A percentile compares a stretch with the other conserved stretches of the same genome.
These are phyloP conservation scores for Lottia gigantea DNA, from an alignment of 2,888 invertebrate species.

Conservation along the genomic window DNA sequence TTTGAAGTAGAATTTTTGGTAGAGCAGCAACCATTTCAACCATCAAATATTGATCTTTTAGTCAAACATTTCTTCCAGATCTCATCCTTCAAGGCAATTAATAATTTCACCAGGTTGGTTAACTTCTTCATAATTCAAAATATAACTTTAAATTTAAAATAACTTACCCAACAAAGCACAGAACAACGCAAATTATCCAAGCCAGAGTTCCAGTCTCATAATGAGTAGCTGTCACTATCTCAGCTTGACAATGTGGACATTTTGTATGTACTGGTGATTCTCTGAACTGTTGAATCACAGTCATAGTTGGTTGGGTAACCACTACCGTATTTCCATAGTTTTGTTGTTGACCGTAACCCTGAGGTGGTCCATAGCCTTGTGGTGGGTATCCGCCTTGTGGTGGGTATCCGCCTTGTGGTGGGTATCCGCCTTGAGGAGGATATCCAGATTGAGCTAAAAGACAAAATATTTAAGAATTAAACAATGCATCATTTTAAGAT, in stretches of 20 bases:
- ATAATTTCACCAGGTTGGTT: no score
- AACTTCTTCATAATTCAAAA: no score
- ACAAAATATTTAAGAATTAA: background rate
- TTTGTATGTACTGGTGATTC: slow-evolving; percentile 52
- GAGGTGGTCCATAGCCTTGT: background rate
- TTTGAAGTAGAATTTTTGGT: no score
- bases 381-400: background rate
- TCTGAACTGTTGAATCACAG: slow-evolving; percentile 51
- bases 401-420: background rate
- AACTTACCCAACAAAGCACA: slow-evolving; percentile 60
- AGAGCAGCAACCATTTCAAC: no score
- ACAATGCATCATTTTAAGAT: no score
- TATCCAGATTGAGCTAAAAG: background rate
- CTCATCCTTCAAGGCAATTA: no score
- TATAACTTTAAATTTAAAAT: no score
- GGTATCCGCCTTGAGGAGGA: background rate
- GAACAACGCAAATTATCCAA: slow-evolving; percentile 59
- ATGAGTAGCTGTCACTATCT: slow-evolving; percentile 56
- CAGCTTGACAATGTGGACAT: slow-evolving; percentile 62
- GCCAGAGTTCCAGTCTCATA: slow-evolving; percentile 62
- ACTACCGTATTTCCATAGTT: slow-evolving; percentile 45
- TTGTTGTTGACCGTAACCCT: background rate
- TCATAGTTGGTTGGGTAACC: slow-evolving; percentile 45
- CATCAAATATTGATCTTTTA: no score
- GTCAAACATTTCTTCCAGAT: no score